Conservation (phyloP, 1,140 invertebrate genomes). For the Drosophila bifasciata region DNA sequence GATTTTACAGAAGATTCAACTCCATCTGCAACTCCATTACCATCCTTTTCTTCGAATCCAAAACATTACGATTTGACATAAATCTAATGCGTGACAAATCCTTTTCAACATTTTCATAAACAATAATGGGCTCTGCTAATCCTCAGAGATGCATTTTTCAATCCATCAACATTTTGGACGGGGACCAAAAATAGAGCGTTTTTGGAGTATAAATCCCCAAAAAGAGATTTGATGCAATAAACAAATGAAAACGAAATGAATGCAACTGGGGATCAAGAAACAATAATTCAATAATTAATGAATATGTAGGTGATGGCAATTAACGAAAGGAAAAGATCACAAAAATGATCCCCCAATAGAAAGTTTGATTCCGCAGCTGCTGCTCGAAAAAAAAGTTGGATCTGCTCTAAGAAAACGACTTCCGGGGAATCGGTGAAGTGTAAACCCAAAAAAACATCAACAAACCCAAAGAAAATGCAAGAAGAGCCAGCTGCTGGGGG, state of each 20-base stretch:
- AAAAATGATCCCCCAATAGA: conserved; percentile 23
- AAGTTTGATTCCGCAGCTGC: conserved; percentile 60
- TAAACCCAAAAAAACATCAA: conserved; percentile 59
- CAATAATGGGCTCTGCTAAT: conserved; percentile 52
- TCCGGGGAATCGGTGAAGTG: conserved; percentile 58
- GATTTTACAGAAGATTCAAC: conserved; percentile 20
- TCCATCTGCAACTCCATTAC: conserved; percentile 1
- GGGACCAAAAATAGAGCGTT: conserved; percentile 25
- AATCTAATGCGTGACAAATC: conserved; percentile 63
- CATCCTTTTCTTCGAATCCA: conserved; percentile 10
- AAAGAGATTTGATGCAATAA: conserved; percentile 41
- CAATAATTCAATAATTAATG: conserved; percentile 74
- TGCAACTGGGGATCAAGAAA: conserved; percentile 21
- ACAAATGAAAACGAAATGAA: conserved; percentile 41
- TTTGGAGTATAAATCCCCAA: conserved; percentile 36
- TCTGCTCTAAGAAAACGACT: conserved; percentile 63
- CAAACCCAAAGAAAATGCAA: conserved; percentile 18
- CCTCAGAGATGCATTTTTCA: conserved; percentile 55
- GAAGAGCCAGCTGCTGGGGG: background rate
- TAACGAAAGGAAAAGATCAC: conserved; percentile 35
- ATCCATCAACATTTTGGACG: conserved; percentile 41
- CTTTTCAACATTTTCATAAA: conserved; percentile 76
- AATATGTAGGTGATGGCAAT: conserved; percentile 64
- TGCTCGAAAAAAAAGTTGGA: conserved; percentile 32
- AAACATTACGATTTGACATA: conserved; percentile 66